Percentiles rank a stretch among this genome's conserved stretches.
Conservation (phyloP, 53 echinoderm and acorn worm species). For the Luidia sarsii region DNA sequence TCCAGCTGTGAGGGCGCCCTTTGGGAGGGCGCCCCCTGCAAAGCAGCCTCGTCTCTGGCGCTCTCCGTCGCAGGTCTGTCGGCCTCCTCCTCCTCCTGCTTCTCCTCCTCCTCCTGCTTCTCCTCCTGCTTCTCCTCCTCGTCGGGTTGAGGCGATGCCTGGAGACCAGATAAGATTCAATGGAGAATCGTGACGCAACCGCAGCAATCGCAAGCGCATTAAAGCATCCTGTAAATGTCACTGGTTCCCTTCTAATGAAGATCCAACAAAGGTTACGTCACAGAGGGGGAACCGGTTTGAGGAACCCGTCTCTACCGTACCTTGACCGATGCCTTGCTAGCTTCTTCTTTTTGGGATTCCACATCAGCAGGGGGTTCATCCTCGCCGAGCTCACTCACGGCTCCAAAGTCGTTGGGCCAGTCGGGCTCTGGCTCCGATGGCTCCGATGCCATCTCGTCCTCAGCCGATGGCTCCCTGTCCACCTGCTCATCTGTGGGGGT, state of each 20-base stretch:
- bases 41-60: conserved; percentile 6
- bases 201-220: no score
- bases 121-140: no score
- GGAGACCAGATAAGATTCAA: background rate
- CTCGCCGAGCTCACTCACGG: conserved; percentile 8
- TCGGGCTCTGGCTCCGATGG: conserved; percentile 25
- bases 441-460: conserved; percentile 2
- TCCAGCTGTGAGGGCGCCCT: conserved; percentile 73
- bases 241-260: no score
- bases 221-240: no score
- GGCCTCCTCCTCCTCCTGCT: conserved; percentile 10
- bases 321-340: no score
- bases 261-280: no score
- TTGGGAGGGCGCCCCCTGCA: conserved; percentile 34
- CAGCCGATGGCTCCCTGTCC: background rate
- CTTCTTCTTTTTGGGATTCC: background rate
- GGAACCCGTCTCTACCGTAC: no score
- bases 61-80: conserved; percentile 12
- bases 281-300: no score
- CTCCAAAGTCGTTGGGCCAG: conserved; percentile 42
- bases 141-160: background rate
- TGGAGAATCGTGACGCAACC: no score
- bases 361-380: background rate
- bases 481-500: conserved; percentile 4
- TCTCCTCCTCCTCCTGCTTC: no score